These are phyloP conservation scores for Junonia oenone DNA, from an alignment of 2,888 invertebrate genomes.

Conservation along the genomic window DNA sequence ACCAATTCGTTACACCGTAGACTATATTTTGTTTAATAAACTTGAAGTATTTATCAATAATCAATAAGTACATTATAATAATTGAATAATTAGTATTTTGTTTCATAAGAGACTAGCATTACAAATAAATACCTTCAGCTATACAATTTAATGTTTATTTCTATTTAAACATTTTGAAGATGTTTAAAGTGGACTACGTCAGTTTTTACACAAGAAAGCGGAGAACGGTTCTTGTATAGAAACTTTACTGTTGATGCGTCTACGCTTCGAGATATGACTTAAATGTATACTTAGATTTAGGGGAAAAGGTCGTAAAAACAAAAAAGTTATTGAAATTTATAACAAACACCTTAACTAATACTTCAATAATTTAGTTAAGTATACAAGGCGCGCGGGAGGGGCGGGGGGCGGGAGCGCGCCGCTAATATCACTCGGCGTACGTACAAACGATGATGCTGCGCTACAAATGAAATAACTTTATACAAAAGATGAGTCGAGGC, in stretches of 20 bases:
- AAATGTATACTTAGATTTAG: slow-evolving; percentile 76
- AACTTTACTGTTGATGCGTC: slow-evolving; percentile 66
- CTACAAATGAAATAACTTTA: slow-evolving; percentile 62
- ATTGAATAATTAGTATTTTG: slow-evolving; percentile 79
- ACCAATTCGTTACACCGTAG: slow-evolving; percentile 77
- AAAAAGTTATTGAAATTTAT: slow-evolving; percentile 78
- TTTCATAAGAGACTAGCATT: slow-evolving; percentile 80
- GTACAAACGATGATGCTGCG: slow-evolving; percentile 40
- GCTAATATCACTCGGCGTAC: slow-evolving; percentile 38
- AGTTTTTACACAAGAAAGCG: slow-evolving; percentile 63
- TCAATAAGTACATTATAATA: slow-evolving; percentile 80
- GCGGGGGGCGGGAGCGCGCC: slow-evolving; percentile 33
- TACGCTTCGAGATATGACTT: slow-evolving; percentile 78
- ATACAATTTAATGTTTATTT: slow-evolving; percentile 77
- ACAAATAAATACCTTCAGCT: slow-evolving; percentile 80
- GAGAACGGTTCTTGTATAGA: slow-evolving; percentile 56
- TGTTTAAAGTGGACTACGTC: slow-evolving; percentile 74
- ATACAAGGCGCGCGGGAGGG: slow-evolving; percentile 37
- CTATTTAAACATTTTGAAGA: slow-evolving; percentile 76
- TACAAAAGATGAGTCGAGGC: slow-evolving; percentile 52
- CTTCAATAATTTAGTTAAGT: slow-evolving; percentile 73
- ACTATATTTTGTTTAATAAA: slow-evolving; percentile 77
- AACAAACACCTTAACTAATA: slow-evolving; percentile 79
- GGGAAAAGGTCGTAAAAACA: slow-evolving; percentile 77
- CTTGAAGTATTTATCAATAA: slow-evolving; percentile 79